Percentiles rank a stretch among this genome's conserved stretches.
These are phyloP conservation scores for Nyctibius bracteatus DNA, from an alignment of 2,113 vertebrate genomes.

Conservation along the genomic window DNA sequence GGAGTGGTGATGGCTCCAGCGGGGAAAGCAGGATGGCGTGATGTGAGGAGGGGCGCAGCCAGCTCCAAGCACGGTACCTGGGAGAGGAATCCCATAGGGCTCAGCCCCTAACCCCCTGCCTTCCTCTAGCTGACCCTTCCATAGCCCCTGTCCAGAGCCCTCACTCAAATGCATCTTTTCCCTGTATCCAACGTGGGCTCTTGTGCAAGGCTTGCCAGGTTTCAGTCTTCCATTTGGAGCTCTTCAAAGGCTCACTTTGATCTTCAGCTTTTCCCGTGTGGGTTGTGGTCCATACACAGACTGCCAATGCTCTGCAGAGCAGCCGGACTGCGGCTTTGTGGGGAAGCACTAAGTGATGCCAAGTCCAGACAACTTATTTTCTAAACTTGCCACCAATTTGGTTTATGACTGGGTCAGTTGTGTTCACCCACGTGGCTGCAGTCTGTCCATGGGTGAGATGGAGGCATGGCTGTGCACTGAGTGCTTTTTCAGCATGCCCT, in stretches of 20 bases:
- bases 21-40: accelerated
- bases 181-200: accelerated
- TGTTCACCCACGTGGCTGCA: background rate
- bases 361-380: background rate
- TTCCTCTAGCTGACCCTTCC: background rate
- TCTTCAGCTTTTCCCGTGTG: background rate
- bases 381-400: background rate
- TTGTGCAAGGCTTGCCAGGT: background rate
- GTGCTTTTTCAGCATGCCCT: background rate
- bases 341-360: background rate
- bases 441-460: accelerated
- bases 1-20: background rate
- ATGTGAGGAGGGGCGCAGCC: accelerated
- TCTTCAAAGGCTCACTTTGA: accelerated
- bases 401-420: background rate
- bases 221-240: background rate
- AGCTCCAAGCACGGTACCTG: background rate
- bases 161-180: background rate
- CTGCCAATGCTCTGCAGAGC: background rate
- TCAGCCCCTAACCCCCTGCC: accelerated
- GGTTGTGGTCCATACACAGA: accelerated
- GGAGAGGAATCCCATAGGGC: background rate
- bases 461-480: accelerated
- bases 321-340: background rate
- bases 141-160: accelerated